Percentiles rank a stretch among this genome's conserved stretches.
phyloP scores from a whole-genome alignment of 2,113 vertebrate species.

The Atractosteus spatula region DNA sequence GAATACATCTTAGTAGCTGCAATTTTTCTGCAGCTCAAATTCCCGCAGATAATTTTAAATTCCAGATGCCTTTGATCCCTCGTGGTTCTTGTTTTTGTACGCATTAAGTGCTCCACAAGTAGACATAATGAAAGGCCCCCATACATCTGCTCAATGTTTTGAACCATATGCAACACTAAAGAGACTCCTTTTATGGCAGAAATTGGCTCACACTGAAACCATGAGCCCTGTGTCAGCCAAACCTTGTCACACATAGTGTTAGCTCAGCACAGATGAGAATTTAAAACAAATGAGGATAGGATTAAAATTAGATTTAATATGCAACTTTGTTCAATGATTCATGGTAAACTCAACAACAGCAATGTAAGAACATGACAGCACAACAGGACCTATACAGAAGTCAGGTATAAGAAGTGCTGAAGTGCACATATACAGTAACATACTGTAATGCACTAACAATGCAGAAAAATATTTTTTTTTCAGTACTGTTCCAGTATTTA shows the following conservation, averaged over 20 bases:
- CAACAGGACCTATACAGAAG: not conserved
- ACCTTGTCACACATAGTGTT: not conserved
- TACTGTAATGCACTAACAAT: not conserved
- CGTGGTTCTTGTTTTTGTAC: not conserved
- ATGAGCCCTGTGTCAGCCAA: not conserved
- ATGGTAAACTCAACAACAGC: not conserved
- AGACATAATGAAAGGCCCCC: no score
- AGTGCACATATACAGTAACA: no score
- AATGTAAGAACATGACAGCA: not conserved
- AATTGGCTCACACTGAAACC: not conserved
- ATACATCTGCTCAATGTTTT: not conserved
- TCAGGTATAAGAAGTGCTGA: not conserved
- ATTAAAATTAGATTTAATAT: not conserved
- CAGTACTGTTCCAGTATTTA: conserved; percentile 15
- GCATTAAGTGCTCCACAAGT: not conserved
- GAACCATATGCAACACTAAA: not conserved
- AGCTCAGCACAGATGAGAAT: not conserved
- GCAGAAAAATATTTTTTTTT: not conserved
- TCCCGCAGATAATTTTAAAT: no score
- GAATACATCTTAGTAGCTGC: no score
- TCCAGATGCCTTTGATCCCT: not conserved
- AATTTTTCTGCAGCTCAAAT: no score
- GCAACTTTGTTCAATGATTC: not conserved
- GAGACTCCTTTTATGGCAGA: not conserved
- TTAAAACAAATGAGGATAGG: not conserved